These are phyloP conservation scores for Euthynnus affinis DNA, from an alignment of 2,797 vertebrate species.

Conservation along the genomic window DNA sequence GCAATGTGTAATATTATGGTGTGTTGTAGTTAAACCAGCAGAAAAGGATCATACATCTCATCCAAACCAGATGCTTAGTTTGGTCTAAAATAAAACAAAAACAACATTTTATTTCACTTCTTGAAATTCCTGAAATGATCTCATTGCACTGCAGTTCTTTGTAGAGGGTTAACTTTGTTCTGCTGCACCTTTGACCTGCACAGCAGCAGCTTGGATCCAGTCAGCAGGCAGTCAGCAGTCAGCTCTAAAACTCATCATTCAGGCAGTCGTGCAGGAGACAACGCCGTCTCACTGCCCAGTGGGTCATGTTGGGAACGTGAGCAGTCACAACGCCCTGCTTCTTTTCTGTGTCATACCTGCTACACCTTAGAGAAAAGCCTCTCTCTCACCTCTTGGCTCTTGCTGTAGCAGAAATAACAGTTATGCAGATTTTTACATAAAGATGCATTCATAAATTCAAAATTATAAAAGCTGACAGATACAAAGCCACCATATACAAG, in stretches of 20 bases:
- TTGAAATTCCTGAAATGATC: background rate
- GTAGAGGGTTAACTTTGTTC: background rate
- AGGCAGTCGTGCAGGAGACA: background rate
- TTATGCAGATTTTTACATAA: no score
- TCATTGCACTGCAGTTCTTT: background rate
- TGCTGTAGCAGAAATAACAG: no score
- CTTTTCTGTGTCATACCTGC: no score
- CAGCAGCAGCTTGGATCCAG: background rate
- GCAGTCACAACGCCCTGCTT: background rate
- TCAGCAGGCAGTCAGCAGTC: background rate
- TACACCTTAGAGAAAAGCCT: no score
- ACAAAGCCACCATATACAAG: no score
- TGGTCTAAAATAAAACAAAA: background rate
- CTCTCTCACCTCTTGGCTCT: no score
- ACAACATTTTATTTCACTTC: background rate
- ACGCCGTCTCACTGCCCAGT: background rate
- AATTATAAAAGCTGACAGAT: no score
- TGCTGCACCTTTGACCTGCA: background rate
- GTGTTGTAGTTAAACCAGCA: background rate
- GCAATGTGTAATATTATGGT: background rate
- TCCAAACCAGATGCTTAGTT: background rate
- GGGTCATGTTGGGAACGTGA: conserved; percentile 12
- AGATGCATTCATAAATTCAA: no score
- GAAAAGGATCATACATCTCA: background rate
- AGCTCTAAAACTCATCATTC: background rate